phyloP scores from a whole-genome alignment of 2,113 vertebrate genomes.

The Anolis carolinensis region DNA sequence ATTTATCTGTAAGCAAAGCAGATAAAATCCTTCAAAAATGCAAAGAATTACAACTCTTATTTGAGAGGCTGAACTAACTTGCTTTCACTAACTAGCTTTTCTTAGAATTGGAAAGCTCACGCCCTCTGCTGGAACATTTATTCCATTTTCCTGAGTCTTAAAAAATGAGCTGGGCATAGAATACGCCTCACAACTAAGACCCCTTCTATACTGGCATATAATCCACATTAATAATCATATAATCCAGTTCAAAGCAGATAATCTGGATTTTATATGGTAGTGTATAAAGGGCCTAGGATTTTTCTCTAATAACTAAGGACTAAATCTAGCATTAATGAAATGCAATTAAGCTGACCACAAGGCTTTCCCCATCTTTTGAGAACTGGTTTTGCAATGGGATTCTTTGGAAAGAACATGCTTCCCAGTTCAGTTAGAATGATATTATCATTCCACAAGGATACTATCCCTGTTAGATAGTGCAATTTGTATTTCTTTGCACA shows the following conservation, averaged over 20 bases:
- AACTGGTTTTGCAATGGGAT: no score
- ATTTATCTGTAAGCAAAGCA: not conserved
- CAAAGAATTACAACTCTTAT: not conserved
- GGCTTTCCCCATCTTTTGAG: no score
- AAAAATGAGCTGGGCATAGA: not conserved
- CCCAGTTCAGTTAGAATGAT: no score
- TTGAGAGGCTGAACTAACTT: not conserved
- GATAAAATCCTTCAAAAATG: not conserved
- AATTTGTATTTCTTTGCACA: not conserved
- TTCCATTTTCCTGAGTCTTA: not conserved
- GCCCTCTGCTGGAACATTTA: not conserved
- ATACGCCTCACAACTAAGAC: not conserved
- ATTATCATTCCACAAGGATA: no score
- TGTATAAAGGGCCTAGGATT: no score
- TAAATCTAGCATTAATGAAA: not conserved
- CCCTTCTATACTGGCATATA: not conserved
- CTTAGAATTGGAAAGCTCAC: not conserved
- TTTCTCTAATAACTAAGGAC: not conserved
- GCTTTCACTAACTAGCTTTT: not conserved
- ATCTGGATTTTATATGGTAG: no score
- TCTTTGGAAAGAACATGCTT: no score
- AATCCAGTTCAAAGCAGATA: no score
- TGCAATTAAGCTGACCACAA: no score
- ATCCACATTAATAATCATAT: no score
- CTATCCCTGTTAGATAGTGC: no score